Evolutionary conservation across 2,113 vertebrate species (phyloP), one percentile per base, ranked within the genome.

Genomic region (Hemiprocne comata): DNA sequence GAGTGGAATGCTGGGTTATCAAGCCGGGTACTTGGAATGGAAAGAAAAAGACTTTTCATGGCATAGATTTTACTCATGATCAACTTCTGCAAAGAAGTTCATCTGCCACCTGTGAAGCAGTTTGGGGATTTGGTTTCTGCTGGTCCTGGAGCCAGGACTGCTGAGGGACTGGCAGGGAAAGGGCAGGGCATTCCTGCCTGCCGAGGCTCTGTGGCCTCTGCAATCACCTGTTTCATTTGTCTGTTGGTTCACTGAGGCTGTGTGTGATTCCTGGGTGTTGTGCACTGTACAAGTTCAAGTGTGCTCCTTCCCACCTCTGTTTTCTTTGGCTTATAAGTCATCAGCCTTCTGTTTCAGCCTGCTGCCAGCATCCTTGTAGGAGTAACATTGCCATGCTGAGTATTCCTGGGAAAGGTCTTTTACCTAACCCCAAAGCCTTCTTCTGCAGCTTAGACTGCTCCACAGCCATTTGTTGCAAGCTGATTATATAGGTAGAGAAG

Each of bases 1-100:
- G 60, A 83, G 44, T 50, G 34, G 34, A 60, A 11, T 11, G 10
- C 46, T 77, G 61, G 6, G 8, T 67, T 57, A 50, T 44, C 3
- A 5, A 86, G 9, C 31, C 0, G 0, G 2, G 1, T 36, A 13
- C 36, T 36, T 51, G 60, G n/a, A 87, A 50, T 0, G 0, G 51
- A 38, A 60, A 64, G 33, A 38, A 61, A 50, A 44, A 33, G 3
- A 23, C 28, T 67, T 90, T 51, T 57, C 21, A 6, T 33, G 36
- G 44, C 29, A 33, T n/a, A 67, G 64, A 18, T 66, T 48, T 80
- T 70, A 42, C 46, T 76, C 12, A 29, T 83, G n/a, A 44, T 64
- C 36, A 25, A 2, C 40, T 78, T 42, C n/a, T 66, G 33, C 54
- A 26, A 66, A 36, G 44, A 75, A 15, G 8, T 74, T 83, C n/a